These are phyloP conservation scores for Andrena chrysosceles DNA, from an alignment of 2,888 invertebrate species.

Conservation along the genomic window DNA sequence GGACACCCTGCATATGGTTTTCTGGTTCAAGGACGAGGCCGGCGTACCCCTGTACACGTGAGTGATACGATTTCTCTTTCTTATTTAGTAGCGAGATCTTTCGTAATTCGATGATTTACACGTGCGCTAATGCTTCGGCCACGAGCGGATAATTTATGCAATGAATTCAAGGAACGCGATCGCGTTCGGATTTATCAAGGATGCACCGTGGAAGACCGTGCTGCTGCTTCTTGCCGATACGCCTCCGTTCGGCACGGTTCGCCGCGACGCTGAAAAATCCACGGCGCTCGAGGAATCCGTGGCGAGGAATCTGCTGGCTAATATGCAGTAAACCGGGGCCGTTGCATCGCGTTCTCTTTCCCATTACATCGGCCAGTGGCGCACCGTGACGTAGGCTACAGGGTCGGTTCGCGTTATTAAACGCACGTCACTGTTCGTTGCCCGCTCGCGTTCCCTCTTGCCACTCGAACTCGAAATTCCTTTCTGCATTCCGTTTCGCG, in stretches of 20 bases:
- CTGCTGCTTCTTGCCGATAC: background rate
- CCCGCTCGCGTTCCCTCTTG: slow-evolving; percentile 23
- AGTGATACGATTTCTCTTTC: slow-evolving; percentile 74
- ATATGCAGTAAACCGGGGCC: slow-evolving; percentile 66
- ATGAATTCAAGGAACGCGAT: background rate
- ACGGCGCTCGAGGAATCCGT: slow-evolving; percentile 60
- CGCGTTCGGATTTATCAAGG: background rate
- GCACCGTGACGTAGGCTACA: slow-evolving; percentile 35
- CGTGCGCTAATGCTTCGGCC: background rate
- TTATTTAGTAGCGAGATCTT: background rate
- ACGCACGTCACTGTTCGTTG: slow-evolving; percentile 67
- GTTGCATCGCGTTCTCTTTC: slow-evolving; percentile 36
- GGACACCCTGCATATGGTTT: slow-evolving; percentile 96
- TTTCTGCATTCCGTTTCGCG: slow-evolving; percentile 58
- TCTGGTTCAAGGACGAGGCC: slow-evolving; percentile 95
- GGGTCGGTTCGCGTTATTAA: slow-evolving; percentile 70
- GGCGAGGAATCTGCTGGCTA: slow-evolving; percentile 52
- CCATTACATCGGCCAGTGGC: slow-evolving; percentile 42
- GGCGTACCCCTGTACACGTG: slow-evolving; percentile 96
- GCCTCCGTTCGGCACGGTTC: background rate
- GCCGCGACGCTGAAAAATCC: slow-evolving; percentile 38
- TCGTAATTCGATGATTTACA: background rate
- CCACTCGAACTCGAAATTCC: slow-evolving; percentile 64
- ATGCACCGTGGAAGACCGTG: slow-evolving; percentile 6
- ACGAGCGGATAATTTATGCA: slow-evolving; percentile 5